Evolutionary conservation across 2,113 vertebrate genomes (phyloP).

Genomic region (Vidua macroura): DNA sequence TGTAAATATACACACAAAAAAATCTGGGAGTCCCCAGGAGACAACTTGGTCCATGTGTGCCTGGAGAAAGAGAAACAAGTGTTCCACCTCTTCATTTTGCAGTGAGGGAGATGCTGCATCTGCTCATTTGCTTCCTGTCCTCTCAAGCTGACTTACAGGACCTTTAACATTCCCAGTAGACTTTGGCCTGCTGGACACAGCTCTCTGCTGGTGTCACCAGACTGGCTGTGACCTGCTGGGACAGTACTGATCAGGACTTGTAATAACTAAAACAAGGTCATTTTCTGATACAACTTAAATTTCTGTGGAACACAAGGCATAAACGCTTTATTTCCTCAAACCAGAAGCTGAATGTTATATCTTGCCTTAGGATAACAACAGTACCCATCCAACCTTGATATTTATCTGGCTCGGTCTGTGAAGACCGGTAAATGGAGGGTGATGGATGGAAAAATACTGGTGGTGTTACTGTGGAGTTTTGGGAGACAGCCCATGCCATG

Average conservation of each 20-base stretch:
- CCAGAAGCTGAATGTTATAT: background rate
- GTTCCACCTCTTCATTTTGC: background rate
- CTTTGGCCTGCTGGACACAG: background rate
- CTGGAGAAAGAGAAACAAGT: background rate
- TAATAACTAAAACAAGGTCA: background rate
- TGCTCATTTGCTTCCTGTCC: background rate
- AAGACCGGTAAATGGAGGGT: background rate
- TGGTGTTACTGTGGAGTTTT: background rate
- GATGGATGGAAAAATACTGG: background rate
- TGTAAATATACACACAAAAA: background rate
- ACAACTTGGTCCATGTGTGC: background rate
- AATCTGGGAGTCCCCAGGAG: background rate
- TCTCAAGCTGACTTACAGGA: background rate
- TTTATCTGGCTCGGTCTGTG: background rate
- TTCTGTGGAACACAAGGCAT: background rate
- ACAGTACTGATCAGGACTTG: background rate
- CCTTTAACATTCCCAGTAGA: background rate
- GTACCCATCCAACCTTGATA: background rate
- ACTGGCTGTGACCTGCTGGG: background rate
- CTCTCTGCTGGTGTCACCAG: background rate
- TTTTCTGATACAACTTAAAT: background rate
- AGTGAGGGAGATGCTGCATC: background rate
- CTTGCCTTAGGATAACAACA: background rate
- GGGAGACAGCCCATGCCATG: background rate
- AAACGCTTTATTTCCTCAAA: background rate